Evolutionary conservation across 2,113 vertebrate species (phyloP), one percentile per base, ranked within the genome.

Genomic region (Collichthys lucidus): DNA sequence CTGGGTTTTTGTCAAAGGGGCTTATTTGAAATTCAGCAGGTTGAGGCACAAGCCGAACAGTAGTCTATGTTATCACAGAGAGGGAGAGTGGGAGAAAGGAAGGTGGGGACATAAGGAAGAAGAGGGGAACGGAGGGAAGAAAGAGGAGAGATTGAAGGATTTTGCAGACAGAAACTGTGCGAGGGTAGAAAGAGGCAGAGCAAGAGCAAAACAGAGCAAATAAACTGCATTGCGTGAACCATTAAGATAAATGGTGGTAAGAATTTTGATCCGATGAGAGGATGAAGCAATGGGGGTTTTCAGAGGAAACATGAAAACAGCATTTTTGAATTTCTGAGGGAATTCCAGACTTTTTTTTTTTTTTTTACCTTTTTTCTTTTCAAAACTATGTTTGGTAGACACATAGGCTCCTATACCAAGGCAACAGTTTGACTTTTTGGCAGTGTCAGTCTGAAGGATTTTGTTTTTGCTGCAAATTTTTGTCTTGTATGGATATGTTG

Each of bases 1-100:
- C 69, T 73, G 69, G 50, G 74, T 79, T 88, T 86, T 86, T 89
- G 83, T 91, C 63, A 71, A 86, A 88, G 76, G 76, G 79, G 57
- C 71, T 89, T 92, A 26, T 87, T 94, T 94, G 89, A 90, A 93
- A 94, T 94, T 92, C 93, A 89, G 90, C 83, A 88, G 90, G 88
- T 85, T 35, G 77, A 87, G 69, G 85, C 86, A 86, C 82, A 80
- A 91, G 74, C 66, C 14, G 79, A 92, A 90, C 89, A 91, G 76
- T 77, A 80, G 91, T 90, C 88, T 91, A 74, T 89, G 84, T 93
- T 90, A 93, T 93, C 92, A 82, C 83, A 79, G 86, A 50, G 76
- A 71, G 74, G 74, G 85, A 79, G 78, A 74, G 76, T 57, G 47
- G 76, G 66, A 86, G 84, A 83, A 62, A 61, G 55, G 61, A 55